phyloP scores from a whole-genome alignment of 1,140 invertebrate species.

The Diachasmimorpha longicaudata region DNA sequence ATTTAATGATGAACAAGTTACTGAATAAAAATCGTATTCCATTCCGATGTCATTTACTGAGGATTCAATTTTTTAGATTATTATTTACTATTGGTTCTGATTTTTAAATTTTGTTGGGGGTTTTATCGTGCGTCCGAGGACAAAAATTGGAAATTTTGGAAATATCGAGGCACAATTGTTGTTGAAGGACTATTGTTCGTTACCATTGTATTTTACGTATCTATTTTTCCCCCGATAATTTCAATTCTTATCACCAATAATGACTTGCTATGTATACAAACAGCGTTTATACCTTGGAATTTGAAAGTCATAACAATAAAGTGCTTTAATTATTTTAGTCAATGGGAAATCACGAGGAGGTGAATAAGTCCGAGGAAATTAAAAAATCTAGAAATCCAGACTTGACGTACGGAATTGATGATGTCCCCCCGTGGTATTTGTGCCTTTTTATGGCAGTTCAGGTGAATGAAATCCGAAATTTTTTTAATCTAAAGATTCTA shows the following conservation, averaged over 20 bases:
- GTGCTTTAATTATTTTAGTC: not conserved
- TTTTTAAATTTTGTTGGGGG: too few species aligned
- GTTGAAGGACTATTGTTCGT: too few species aligned
- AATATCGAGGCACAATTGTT: too few species aligned
- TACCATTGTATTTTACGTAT: too few species aligned
- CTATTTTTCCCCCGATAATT: not conserved
- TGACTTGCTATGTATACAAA: not conserved
- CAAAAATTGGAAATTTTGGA: too few species aligned
- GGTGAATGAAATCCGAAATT: conserved; percentile 57
- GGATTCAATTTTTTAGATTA: too few species aligned
- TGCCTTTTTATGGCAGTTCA: conserved; percentile 84
- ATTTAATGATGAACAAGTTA: too few species aligned
- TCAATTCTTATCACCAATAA: not conserved
- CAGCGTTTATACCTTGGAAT: not conserved
- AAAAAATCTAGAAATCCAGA: conserved; percentile 52
- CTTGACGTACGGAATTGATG: conserved; percentile 80
- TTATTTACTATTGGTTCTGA: too few species aligned
- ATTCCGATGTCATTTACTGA: too few species aligned
- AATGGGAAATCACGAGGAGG: not conserved
- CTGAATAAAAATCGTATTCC: too few species aligned
- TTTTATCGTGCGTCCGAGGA: too few species aligned
- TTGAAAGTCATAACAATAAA: not conserved
- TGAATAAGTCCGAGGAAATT: not conserved
- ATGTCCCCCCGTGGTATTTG: conserved; percentile 82
- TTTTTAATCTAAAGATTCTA: not conserved